phyloP scores from a whole-genome alignment of 2,888 invertebrate species.

The Lepidonotus clava region DNA sequence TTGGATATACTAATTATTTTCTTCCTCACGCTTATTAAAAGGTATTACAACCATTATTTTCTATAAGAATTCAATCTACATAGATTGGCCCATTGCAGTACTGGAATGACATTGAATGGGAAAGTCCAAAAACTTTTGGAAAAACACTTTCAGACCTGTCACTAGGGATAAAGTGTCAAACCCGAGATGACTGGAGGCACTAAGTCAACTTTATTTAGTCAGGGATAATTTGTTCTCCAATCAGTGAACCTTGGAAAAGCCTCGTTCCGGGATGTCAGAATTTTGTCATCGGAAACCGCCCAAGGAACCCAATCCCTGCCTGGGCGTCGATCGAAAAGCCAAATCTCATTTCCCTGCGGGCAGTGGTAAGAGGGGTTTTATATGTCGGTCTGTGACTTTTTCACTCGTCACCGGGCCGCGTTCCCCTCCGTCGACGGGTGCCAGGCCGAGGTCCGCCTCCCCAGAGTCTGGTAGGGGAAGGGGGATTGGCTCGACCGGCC shows the following conservation, averaged over 20 bases:
- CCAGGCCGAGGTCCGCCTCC: background rate
- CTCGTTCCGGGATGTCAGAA: background rate
- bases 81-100: too few species aligned
- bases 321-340: background rate
- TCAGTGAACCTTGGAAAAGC: background rate
- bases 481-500: too few species aligned
- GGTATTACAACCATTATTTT: too few species aligned
- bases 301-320: background rate
- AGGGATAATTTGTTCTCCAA: background rate
- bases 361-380: background rate
- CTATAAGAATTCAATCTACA: too few species aligned
- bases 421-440: background rate
- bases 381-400: background rate
- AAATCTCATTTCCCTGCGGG: background rate
- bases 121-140: too few species aligned
- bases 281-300: background rate
- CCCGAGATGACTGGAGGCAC: background rate
- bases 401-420: background rate
- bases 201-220: conserved; percentile 13
- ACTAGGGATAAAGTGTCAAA: background rate
- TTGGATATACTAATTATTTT: too few species aligned
- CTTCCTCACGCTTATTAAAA: too few species aligned
- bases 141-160: too few species aligned
- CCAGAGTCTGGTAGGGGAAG: too few species aligned
- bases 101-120: too few species aligned